Percentiles rank a stretch among this genome's conserved stretches.
Evolutionary conservation across 2,113 vertebrate species (phyloP).

Genomic region (Struthidea cinerea): DNA sequence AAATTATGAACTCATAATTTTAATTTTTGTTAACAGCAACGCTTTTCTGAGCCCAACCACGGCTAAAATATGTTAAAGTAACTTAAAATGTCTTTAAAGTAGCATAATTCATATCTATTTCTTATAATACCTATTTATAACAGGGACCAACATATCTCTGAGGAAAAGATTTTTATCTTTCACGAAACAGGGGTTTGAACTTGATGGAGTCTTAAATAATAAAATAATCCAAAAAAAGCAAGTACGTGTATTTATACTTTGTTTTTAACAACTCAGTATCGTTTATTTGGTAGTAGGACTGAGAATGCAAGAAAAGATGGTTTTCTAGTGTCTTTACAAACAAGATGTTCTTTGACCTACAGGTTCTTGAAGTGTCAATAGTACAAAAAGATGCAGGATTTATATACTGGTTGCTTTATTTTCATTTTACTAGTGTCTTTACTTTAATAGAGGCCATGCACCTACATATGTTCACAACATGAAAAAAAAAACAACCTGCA

Average conservation of each 20-base stretch:
- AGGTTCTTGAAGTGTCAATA: background rate
- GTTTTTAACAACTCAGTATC: background rate
- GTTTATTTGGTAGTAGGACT: background rate
- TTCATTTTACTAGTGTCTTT: background rate
- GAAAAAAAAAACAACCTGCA: background rate
- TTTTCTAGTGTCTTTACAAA: background rate
- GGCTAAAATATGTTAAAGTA: background rate
- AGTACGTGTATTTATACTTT: background rate
- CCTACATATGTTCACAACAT: rapidly evolving
- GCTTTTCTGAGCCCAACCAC: background rate
- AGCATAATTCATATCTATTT: background rate
- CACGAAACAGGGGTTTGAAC: background rate
- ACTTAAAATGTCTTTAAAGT: background rate
- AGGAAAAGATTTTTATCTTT: background rate
- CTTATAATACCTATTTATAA: background rate
- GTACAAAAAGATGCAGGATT: background rate
- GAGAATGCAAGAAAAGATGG: background rate
- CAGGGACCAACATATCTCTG: background rate
- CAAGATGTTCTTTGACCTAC: background rate
- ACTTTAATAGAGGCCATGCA: background rate
- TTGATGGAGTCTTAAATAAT: background rate
- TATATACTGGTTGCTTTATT: background rate
- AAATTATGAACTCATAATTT: background rate
- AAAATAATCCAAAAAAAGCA: background rate
- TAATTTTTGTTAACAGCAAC: background rate